Percentiles rank a stretch among this genome's conserved stretches.
phyloP scores from a whole-genome alignment of 53 echinoderm and acorn worm genomes.

The Henricia sp. region DNA sequence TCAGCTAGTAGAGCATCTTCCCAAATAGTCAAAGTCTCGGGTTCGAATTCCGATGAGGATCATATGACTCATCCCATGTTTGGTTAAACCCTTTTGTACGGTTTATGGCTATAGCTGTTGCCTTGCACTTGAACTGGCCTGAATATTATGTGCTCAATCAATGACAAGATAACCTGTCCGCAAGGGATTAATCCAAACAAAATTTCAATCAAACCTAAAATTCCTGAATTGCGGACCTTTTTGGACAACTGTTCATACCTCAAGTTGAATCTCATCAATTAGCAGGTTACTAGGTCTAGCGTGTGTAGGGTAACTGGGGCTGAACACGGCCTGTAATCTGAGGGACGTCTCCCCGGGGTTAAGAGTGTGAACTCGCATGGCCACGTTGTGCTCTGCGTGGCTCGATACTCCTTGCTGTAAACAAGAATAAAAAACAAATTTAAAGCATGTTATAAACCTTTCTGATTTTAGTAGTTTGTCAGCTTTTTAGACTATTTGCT shows the following conservation, averaged over 20 bases:
- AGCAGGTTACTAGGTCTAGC: constrained; percentile 69
- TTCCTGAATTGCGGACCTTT: too few relatives aligned
- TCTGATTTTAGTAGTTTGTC: neutral
- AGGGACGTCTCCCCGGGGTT: constrained; percentile 91
- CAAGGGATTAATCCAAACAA: too few relatives aligned
- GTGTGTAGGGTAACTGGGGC: constrained; percentile 63
- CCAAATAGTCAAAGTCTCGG: too few relatives aligned
- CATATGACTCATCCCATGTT: too few relatives aligned
- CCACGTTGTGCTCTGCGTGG: constrained; percentile 78
- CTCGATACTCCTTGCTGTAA: constrained; percentile 84
- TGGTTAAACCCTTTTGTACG: too few relatives aligned
- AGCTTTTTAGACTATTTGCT: neutral
- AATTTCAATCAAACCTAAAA: too few relatives aligned
- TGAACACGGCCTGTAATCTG: constrained; percentile 72
- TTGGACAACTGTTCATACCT: constrained; percentile 54
- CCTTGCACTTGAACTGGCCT: too few relatives aligned
- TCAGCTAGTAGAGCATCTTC: too few relatives aligned
- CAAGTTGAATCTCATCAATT: constrained; percentile 91
- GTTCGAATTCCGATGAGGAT: too few relatives aligned
- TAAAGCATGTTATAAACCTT: neutral
- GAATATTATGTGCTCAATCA: too few relatives aligned
- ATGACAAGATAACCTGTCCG: too few relatives aligned
- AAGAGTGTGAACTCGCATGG: constrained; percentile 81
- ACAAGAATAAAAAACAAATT: neutral
- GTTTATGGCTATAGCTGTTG: too few relatives aligned